Evolutionary conservation across 2,888 invertebrate genomes (phyloP).

Genomic region (Mactromeris polynyma): DNA sequence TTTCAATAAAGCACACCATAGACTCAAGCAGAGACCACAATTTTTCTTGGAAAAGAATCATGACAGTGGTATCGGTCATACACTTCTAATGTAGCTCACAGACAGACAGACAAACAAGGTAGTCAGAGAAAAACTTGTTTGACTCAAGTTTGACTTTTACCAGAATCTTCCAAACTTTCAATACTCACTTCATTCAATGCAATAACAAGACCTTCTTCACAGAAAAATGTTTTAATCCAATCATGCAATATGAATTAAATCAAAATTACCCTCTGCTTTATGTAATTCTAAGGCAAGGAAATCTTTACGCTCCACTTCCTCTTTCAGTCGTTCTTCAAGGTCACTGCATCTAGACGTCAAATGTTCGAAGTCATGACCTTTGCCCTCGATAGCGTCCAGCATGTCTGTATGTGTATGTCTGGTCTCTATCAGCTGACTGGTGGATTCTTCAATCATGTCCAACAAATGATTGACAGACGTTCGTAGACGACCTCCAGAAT

Average conservation of each 20-base stretch:
- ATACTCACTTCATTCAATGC: not conserved
- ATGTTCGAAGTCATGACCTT: constrained; percentile 75
- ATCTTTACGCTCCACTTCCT: constrained; percentile 84
- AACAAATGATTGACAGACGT: constrained; percentile 82
- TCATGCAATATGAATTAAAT: not conserved
- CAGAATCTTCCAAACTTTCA: too few relatives aligned
- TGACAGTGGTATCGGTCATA: too few relatives aligned
- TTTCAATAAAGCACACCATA: too few relatives aligned
- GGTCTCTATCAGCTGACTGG: constrained; percentile 81
- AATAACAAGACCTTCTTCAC: not conserved
- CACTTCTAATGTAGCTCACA: too few relatives aligned
- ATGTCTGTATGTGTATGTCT: constrained; percentile 80
- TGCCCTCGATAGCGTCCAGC: constrained; percentile 75
- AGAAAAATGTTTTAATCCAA: not conserved
- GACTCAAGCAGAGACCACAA: too few relatives aligned
- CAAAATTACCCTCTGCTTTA: constrained; percentile 86
- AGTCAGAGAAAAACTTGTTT: too few relatives aligned
- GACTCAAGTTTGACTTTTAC: too few relatives aligned
- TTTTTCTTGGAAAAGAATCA: too few relatives aligned
- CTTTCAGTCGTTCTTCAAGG: constrained; percentile 78
- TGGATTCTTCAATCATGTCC: constrained; percentile 83
- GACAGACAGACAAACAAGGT: too few relatives aligned
- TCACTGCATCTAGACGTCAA: constrained; percentile 76
- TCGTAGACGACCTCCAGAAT: constrained; percentile 82
- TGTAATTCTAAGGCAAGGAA: constrained; percentile 85